Evolutionary conservation across 2,113 vertebrate species (phyloP).

Genomic region (Coryphaenoides rupestris): DNA sequence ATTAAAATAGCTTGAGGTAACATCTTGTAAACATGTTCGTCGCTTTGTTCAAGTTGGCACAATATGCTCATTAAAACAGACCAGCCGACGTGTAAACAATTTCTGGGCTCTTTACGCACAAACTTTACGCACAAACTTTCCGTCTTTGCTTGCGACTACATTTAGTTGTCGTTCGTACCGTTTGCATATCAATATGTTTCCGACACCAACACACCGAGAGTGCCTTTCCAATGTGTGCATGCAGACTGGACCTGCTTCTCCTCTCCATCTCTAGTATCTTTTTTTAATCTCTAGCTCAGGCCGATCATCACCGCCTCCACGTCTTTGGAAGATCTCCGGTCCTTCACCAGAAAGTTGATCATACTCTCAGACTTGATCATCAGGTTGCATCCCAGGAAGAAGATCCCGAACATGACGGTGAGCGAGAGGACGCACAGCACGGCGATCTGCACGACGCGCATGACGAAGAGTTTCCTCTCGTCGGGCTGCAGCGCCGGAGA

Average conservation of each 20-base stretch:
- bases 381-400: slow-evolving; percentile 96
- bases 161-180: slow-evolving; percentile 20
- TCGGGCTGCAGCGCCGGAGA: slow-evolving; percentile 79
- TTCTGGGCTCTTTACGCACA: slow-evolving; percentile 54
- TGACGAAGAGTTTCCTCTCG: slow-evolving; percentile 90
- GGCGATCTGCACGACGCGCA: slow-evolving; percentile 91
- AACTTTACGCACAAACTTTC: slow-evolving; percentile 58
- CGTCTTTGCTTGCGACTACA: slow-evolving; percentile 3
- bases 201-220: slow-evolving; percentile 26
- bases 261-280: background rate
- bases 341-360: slow-evolving; percentile 96
- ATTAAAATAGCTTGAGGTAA: slow-evolving; percentile 61
- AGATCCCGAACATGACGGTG: slow-evolving; percentile 94
- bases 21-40: slow-evolving; percentile 70
- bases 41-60: slow-evolving; percentile 65
- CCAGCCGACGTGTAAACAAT: slow-evolving; percentile 44
- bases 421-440: slow-evolving; percentile 94
- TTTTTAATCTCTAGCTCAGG: slow-evolving; percentile 74
- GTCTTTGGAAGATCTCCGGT: slow-evolving; percentile 92
- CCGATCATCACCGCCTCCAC: slow-evolving; percentile 93
- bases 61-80: slow-evolving; percentile 38
- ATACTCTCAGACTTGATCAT: slow-evolving; percentile 98
- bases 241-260: slow-evolving; percentile 25
- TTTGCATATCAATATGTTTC: slow-evolving; percentile 66
- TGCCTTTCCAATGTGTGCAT: slow-evolving; percentile 25